Percentiles rank a stretch among this genome's conserved stretches.
Evolutionary conservation across 2,888 invertebrate species (phyloP).

Genomic region (Rotaria sp.): DNA sequence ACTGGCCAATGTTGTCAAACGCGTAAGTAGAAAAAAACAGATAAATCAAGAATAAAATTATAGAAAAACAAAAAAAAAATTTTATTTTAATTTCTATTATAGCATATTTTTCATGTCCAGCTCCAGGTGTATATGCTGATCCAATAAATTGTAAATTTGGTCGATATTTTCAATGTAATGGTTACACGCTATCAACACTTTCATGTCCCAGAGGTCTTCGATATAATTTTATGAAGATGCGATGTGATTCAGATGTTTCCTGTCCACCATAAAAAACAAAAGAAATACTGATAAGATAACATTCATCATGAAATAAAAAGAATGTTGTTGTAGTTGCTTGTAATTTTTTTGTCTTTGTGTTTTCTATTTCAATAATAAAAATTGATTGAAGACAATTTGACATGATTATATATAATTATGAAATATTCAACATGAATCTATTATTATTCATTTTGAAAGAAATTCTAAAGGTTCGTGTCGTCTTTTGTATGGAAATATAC

Average conservation of each 20-base stretch:
- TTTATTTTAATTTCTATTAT: neutral
- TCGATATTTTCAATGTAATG: neutral
- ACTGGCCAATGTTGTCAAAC: neutral
- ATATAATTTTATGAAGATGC: constrained; percentile 2
- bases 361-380: neutral
- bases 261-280: neutral
- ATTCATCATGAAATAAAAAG: neutral
- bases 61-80: neutral
- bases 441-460: neutral
- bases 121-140: neutral
- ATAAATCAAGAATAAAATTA: neutral
- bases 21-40: neutral
- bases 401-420: neutral
- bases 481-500: neutral
- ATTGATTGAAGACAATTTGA: neutral
- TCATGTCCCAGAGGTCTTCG: neutral
- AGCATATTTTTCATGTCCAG: neutral
- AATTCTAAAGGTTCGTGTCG: neutral
- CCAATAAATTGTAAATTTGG: neutral
- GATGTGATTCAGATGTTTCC: neutral
- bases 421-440: neutral
- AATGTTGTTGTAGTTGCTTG: neutral
- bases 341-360: neutral
- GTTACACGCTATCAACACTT: neutral
- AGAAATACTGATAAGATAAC: neutral